Percentiles rank a stretch among this genome's conserved stretches.
phyloP scores from a whole-genome alignment of 35 echinoderm and acorn worm species.

The Holothuria glaberrima region DNA sequence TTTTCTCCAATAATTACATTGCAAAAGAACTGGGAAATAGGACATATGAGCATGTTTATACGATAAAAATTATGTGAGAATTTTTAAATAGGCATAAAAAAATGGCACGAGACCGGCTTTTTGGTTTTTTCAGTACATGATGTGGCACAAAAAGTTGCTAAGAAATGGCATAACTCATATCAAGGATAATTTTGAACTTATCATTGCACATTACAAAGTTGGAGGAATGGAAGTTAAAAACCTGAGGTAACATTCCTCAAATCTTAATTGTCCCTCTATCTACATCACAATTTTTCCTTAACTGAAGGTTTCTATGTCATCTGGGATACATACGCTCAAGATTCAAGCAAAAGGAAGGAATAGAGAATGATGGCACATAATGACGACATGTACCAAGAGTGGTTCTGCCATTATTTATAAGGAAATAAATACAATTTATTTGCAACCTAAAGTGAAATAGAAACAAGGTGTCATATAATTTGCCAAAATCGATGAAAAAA shows the following conservation, averaged over 20 bases:
- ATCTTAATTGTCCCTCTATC: not conserved
- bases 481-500: too few relatives aligned
- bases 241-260: not conserved
- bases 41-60: too few relatives aligned
- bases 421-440: too few relatives aligned
- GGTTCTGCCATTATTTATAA: too few relatives aligned
- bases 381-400: too few relatives aligned
- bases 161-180: not conserved
- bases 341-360: not conserved
- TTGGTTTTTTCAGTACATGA: not conserved
- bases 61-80: not conserved
- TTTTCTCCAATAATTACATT: not conserved
- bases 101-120: not conserved
- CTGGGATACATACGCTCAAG: not conserved
- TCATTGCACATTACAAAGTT: not conserved
- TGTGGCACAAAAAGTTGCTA: not conserved
- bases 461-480: too few relatives aligned
- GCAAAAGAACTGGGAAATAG: too few relatives aligned
- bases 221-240: not conserved
- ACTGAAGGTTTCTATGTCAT: not conserved
- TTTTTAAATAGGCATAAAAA: not conserved
- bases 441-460: too few relatives aligned
- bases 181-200: constrained; percentile 23
- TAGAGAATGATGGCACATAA: too few relatives aligned
- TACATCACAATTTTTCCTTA: not conserved